Conservation (phyloP, 2,797 vertebrate species). For the Platyrinchus mystaceus region DNA sequence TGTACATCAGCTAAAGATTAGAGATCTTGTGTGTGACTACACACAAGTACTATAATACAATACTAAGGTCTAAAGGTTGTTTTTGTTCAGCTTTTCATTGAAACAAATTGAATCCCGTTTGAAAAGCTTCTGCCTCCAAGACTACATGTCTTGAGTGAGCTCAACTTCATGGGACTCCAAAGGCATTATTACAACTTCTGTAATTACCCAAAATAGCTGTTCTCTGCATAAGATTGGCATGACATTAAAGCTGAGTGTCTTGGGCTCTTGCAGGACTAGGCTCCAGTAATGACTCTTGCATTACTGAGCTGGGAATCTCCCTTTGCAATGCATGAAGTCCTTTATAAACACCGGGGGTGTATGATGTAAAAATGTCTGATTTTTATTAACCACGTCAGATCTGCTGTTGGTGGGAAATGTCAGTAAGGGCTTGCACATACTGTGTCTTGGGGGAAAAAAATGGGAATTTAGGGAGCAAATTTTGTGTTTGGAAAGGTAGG, state of each 20-base stretch:
- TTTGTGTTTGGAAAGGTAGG: neutral
- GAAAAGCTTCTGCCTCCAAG: neutral
- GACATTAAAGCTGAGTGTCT: slow-evolving; percentile 19
- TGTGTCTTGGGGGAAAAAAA: neutral
- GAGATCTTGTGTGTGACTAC: neutral
- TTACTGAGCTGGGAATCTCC: neutral
- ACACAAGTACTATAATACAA: neutral
- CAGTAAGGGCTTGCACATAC: neutral
- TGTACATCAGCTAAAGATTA: neutral
- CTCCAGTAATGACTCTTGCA: neutral
- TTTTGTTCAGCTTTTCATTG: neutral
- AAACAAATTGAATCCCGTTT: neutral
- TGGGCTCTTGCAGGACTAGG: neutral
- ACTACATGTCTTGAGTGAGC: neutral
- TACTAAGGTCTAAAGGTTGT: neutral
- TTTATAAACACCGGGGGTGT: neutral
- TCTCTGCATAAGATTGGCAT: slow-evolving; percentile 5
- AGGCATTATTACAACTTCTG: slow-evolving; percentile 22
- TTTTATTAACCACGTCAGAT: neutral
- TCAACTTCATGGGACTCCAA: neutral
- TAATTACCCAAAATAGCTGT: slow-evolving; percentile 28
- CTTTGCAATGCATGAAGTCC: neutral
- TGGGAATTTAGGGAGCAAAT: neutral
- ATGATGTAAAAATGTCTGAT: neutral
- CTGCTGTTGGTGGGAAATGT: neutral